Evolutionary conservation across 2,797 vertebrate species (phyloP).

Genomic region (Anguilla marmorata): DNA sequence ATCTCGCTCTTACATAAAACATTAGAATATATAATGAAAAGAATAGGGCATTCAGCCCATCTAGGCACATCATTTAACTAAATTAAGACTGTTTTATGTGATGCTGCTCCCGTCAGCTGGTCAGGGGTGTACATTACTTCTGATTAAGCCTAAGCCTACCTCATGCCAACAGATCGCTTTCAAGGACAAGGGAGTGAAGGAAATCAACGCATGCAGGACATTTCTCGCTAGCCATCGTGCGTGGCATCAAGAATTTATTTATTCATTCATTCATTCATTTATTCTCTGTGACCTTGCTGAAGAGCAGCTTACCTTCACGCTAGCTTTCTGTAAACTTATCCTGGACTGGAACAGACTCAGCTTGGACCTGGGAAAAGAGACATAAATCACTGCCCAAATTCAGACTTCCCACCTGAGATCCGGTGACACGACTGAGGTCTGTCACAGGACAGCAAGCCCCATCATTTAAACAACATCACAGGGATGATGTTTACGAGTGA

Average conservation of each 20-base stretch:
- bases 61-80: not conserved
- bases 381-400: conserved; percentile 52
- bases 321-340: conserved; percentile 99
- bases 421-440: conserved; percentile 34
- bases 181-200: not conserved
- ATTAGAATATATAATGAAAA: not conserved
- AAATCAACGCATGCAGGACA: not conserved
- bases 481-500: conserved; percentile 26
- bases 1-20: not conserved
- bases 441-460: conserved; percentile 31
- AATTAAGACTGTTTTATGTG: not conserved
- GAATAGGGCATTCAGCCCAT: not conserved
- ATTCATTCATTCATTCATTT: not conserved
- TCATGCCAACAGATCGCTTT: not conserved
- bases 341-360: conserved; percentile 97
- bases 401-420: conserved; percentile 40
- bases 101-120: not conserved
- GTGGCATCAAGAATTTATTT: not conserved
- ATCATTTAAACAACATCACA: conserved; percentile 38
- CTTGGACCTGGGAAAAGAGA: conserved; percentile 81
- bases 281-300: not conserved
- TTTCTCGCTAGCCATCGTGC: not conserved
- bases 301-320: conserved; percentile 85
- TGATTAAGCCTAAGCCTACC: not conserved
- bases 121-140: not conserved